Conservation (phyloP, 2,888 invertebrate genomes). For the Drosophila hawaiiensis region DNA sequence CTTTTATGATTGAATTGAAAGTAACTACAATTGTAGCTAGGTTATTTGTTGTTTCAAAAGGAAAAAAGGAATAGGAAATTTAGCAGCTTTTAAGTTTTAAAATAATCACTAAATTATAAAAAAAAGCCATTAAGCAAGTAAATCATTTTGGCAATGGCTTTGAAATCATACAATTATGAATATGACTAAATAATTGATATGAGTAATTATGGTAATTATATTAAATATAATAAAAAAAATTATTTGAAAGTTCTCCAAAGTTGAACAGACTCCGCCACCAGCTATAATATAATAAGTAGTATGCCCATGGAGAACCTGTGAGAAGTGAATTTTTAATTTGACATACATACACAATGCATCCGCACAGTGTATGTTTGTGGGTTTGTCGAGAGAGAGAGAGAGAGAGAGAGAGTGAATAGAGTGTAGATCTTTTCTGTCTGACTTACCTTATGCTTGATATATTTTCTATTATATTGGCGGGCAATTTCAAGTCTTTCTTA, state of each 20-base stretch:
- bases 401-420: constrained; percentile 12
- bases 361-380: constrained; percentile 21
- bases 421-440: constrained; percentile 17
- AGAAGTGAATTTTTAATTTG: background rate
- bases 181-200: background rate
- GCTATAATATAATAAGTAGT: background rate
- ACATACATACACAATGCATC: constrained; percentile 6
- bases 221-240: background rate
- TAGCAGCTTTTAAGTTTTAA: background rate
- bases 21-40: background rate
- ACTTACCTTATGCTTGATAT: constrained; percentile 91
- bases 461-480: constrained; percentile 92
- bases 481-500: constrained; percentile 92
- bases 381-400: constrained; percentile 13
- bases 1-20: background rate
- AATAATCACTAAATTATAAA: background rate
- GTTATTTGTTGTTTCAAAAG: background rate
- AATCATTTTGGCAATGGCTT: background rate
- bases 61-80: background rate
- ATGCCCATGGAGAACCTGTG: background rate
- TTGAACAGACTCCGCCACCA: background rate
- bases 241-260: background rate
- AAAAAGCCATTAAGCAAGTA: background rate
- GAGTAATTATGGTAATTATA: background rate
- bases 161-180: background rate